Conservation (phyloP, 2,113 vertebrate genomes). For the Python bivittatus region DNA sequence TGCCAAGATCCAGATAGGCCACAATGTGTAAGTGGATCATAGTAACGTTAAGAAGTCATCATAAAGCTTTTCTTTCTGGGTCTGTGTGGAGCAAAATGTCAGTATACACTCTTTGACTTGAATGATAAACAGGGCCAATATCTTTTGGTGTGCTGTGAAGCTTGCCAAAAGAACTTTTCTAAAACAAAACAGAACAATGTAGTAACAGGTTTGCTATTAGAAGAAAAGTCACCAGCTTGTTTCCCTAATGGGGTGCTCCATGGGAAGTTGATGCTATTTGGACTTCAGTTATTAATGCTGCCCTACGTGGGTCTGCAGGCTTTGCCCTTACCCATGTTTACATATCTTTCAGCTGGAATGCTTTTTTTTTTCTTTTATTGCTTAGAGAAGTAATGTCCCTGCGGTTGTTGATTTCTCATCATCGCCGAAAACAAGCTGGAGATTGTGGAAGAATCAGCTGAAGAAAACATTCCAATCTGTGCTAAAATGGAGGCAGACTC, state of each 20-base stretch:
- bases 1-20: background rate
- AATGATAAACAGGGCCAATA: too few species aligned
- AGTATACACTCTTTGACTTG: background rate
- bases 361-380: background rate
- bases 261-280: background rate
- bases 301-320: background rate
- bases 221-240: background rate
- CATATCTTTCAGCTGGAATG: background rate
- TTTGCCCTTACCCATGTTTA: too few species aligned
- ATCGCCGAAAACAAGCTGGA: background rate
- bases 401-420: background rate
- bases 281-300: background rate
- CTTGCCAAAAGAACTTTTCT: background rate
- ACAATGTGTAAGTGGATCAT: too few species aligned
- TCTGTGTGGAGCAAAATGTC: background rate
- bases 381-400: background rate
- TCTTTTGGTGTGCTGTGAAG: background rate
- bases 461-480: background rate
- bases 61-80: background rate
- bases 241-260: background rate
- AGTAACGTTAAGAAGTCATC: background rate
- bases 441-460: background rate
- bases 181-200: background rate
- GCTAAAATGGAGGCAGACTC: background rate
- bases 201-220: background rate